Conservation (phyloP, 2,113 vertebrate genomes). For the Burhinus bistriatus region DNA sequence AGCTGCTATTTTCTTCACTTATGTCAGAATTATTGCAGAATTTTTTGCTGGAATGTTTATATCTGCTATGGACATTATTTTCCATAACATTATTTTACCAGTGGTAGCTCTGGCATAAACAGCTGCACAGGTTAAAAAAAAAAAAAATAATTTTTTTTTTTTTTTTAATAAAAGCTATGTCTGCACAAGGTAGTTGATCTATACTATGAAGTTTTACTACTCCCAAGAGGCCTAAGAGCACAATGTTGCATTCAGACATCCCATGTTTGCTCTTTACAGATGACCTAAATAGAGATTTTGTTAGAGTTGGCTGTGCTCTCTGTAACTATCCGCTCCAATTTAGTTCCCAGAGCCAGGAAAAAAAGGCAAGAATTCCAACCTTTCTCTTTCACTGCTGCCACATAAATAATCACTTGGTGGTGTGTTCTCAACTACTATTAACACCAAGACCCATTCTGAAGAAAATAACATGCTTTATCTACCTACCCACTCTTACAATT, state of each 20-base stretch:
- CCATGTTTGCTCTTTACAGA: background rate
- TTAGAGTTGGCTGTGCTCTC: slow-evolving; percentile 4
- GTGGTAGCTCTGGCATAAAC: background rate
- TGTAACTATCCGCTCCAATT: background rate
- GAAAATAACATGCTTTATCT: background rate
- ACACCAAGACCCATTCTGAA: background rate
- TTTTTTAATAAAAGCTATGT: background rate
- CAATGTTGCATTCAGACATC: background rate
- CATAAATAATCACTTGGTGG: background rate
- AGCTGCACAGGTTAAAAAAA: background rate
- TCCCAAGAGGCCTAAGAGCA: background rate
- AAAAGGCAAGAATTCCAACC: background rate
- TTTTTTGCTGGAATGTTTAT: background rate
- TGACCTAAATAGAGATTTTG: slow-evolving; percentile 36
- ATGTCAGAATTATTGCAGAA: background rate
- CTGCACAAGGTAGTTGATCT: background rate
- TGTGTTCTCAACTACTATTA: background rate
- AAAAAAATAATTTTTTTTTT: too few species aligned
- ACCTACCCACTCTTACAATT: background rate
- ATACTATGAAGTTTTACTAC: background rate
- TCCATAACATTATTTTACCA: background rate
- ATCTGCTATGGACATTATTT: background rate
- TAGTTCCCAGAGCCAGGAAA: background rate
- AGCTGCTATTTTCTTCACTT: background rate
- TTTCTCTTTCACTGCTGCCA: background rate